phyloP scores from a whole-genome alignment of 2,113 vertebrate species.

The Atractosteus spatula region DNA sequence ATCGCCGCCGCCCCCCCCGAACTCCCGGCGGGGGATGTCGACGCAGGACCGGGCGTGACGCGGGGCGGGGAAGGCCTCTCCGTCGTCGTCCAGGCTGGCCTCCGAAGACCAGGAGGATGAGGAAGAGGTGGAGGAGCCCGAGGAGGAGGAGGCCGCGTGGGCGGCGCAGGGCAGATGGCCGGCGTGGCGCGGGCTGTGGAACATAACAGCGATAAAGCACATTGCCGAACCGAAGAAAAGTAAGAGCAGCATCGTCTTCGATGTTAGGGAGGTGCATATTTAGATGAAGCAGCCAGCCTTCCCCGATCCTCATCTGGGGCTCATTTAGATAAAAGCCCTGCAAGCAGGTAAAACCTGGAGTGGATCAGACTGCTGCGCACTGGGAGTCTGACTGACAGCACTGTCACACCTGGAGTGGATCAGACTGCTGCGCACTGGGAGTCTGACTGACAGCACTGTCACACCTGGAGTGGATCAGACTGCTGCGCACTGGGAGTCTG shows the following conservation, averaged over 20 bases:
- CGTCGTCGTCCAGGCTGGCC: slow-evolving; percentile 49
- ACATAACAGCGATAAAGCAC: slow-evolving; percentile 25
- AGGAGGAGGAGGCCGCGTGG: slow-evolving; percentile 36
- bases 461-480: too few relatives aligned
- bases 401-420: too few relatives aligned
- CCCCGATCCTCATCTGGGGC: too few relatives aligned
- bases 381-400: too few relatives aligned
- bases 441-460: too few relatives aligned
- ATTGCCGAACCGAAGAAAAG: slow-evolving; percentile 28
- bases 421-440: too few relatives aligned
- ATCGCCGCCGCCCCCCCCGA: neutral
- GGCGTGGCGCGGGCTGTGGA: slow-evolving; percentile 22
- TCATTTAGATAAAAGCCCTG: too few relatives aligned
- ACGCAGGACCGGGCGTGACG: slow-evolving; percentile 65
- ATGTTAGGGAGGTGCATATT: neutral
- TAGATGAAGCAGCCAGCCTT: neutral
- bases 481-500: too few relatives aligned
- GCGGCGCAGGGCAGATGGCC: neutral
- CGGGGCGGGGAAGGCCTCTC: slow-evolving; percentile 34
- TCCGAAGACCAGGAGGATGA: slow-evolving; percentile 64
- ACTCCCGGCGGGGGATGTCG: slow-evolving; percentile 46
- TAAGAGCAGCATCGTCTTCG: slow-evolving; percentile 3
- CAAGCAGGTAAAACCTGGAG: too few relatives aligned
- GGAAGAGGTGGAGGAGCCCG: slow-evolving; percentile 45
- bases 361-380: too few relatives aligned